Evolutionary conservation across 2,888 invertebrate species (phyloP).

Genomic region (Escarpia spicata): DNA sequence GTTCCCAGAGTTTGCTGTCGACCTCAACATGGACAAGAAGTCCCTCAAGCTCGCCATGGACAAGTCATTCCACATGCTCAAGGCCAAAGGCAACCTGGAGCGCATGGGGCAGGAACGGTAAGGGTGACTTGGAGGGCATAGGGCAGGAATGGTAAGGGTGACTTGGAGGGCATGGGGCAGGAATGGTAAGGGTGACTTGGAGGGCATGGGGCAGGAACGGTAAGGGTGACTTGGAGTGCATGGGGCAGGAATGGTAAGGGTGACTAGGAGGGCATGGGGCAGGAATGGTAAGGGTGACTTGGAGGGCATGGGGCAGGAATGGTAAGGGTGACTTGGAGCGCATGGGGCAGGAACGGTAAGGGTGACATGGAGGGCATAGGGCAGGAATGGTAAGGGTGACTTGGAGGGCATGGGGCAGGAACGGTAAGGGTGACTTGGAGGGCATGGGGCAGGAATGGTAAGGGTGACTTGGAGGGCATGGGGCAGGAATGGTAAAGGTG

Average conservation of each 20-base stretch:
- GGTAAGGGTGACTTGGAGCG: slow-evolving; percentile 45
- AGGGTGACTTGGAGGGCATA: slow-evolving; percentile 46
- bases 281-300: slow-evolving; percentile 35
- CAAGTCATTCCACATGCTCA: slow-evolving; percentile 61
- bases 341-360: no score
- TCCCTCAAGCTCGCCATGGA: slow-evolving; percentile 61
- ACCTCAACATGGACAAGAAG: slow-evolving; percentile 58
- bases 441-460: no score
- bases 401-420: no score
- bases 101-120: not conserved
- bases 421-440: no score
- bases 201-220: no score
- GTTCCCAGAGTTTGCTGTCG: slow-evolving; percentile 61
- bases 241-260: no score
- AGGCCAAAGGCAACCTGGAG: slow-evolving; percentile 39
- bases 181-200: no score
- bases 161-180: not conserved
- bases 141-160: slow-evolving; percentile 60
- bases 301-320: slow-evolving; percentile 58
- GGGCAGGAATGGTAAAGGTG: no score
- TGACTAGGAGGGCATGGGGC: not conserved
- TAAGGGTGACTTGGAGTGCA: no score
- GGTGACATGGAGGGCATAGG: no score
- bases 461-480: no score
- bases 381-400: no score